These are phyloP conservation scores for Nothoprocta pentlandii DNA, from an alignment of 2,113 vertebrate genomes.

Conservation along the genomic window DNA sequence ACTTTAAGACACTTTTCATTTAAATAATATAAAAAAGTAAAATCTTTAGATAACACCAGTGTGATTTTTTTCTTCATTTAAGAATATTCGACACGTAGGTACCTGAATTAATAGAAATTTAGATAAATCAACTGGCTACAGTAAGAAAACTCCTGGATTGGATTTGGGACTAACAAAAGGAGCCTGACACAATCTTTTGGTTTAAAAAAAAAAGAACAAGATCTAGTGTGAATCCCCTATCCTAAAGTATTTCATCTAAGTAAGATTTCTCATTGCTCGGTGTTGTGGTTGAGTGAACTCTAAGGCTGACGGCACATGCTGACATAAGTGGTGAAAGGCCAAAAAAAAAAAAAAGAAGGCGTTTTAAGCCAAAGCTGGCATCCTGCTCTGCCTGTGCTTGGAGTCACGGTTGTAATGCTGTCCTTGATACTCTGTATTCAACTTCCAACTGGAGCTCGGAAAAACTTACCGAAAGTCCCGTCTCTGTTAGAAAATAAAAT, in stretches of 20 bases:
- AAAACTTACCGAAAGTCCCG: slow-evolving; percentile 92
- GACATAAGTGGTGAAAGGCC: slow-evolving; percentile 29
- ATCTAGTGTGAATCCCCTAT: not conserved
- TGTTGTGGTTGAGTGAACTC: slow-evolving; percentile 57
- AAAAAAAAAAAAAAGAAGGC: not conserved
- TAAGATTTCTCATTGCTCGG: slow-evolving; percentile 16
- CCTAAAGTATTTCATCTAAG: not conserved
- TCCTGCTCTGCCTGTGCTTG: slow-evolving; percentile 68
- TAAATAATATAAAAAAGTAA: not conserved
- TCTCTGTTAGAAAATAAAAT: slow-evolving; percentile 92
- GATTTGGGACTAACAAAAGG: slow-evolving; percentile 48
- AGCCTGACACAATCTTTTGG: not conserved
- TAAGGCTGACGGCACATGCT: slow-evolving; percentile 61
- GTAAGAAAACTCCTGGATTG: slow-evolving; percentile 21
- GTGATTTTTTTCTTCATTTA: not conserved
- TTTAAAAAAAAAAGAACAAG: slow-evolving; percentile 24
- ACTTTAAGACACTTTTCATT: slow-evolving; percentile 49
- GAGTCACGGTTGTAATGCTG: slow-evolving; percentile 76
- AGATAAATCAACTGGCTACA: not conserved
- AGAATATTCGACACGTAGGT: not conserved
- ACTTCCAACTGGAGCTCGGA: slow-evolving; percentile 90
- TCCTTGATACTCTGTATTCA: slow-evolving; percentile 74
- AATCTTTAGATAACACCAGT: not conserved
- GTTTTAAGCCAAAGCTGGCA: slow-evolving; percentile 66
- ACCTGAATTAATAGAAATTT: slow-evolving; percentile 36